Base-by-base conservation (phyloP, 2,797 vertebrate species). In the Capromys pilorides region DNA sequence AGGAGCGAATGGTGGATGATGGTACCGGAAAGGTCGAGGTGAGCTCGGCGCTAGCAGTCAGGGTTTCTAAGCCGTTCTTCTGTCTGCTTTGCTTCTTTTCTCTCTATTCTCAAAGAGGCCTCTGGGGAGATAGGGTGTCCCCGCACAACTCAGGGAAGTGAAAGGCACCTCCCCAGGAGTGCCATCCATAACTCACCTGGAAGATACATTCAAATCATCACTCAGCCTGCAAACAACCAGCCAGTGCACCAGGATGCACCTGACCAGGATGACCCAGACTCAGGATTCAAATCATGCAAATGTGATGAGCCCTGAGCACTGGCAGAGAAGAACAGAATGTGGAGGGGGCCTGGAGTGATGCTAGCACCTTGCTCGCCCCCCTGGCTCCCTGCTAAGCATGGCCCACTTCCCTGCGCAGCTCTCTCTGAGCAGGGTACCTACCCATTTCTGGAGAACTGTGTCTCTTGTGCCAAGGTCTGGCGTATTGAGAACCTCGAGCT, bases 1-100 rank as follows among this genome's bases (percentile, higher is more conserved):
- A 99, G 97, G 99, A 99, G 97, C 98, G 99, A 36, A 99, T 99
- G 99, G 99, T 99, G 62, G 99, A 99, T 45, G 97, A 99, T 0
- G 99, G 99, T 49, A 96, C 93, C 0, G 99, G 99, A 22, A 97
- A 98, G 90, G 97, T 98, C 3, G 98, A 99, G 99, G 99, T 99
- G 96, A 95, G 67, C n/a, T n/a, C 5, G 14, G 59, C 1, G 18
- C 73, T 36, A 61, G 39, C 22, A 18, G 51, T 64, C 0, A 33
- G 2, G 11, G 39, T 41, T 16, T 36, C 88, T 61, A 2, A 9
- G 59, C 24, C 45, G 9, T 2, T 14, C 21, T 8, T 54, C 49
- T 4, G 26, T 21, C 79, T 81, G 33, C 19, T 61, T 21, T 41
- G 54, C 21, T 86, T 69, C 19, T 45, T 41, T 39, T 73, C 61